phyloP scores from a whole-genome alignment of 2,113 vertebrate genomes.

The Lycocorax pyrrhopterus region DNA sequence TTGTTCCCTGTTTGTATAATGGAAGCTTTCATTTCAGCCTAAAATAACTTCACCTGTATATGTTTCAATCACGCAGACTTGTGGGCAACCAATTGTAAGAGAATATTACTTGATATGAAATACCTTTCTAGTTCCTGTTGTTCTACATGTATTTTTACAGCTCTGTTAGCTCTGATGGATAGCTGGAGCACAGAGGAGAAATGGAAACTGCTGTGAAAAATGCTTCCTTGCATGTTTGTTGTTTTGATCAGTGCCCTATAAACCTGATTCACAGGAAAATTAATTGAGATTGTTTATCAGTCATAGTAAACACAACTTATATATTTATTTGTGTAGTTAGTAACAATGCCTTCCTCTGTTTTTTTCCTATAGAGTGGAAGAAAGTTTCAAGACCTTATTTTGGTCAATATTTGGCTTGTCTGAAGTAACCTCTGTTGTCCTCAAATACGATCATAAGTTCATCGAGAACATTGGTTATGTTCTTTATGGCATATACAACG shows the following conservation, averaged over 20 bases:
- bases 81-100: background rate
- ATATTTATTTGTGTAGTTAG: background rate
- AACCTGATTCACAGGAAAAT: background rate
- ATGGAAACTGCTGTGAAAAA: background rate
- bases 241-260: background rate
- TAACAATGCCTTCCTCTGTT: background rate
- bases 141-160: background rate
- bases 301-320: background rate
- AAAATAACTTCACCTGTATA: background rate
- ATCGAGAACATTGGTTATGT: conserved; percentile 90
- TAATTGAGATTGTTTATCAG: background rate
- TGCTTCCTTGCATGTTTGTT: background rate
- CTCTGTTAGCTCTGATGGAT: background rate
- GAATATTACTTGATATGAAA: background rate
- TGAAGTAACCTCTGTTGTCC: conserved; percentile 86
- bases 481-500: conserved; percentile 87
- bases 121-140: background rate
- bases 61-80: background rate
- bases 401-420: conserved; percentile 91
- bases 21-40: background rate
- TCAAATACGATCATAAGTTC: conserved; percentile 89
- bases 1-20: background rate
- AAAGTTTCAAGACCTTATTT: conserved; percentile 90
- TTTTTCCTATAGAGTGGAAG: conserved; percentile 77
- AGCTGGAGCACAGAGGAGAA: background rate